These are phyloP conservation scores for Eupithecia exiguata DNA, from an alignment of 2,888 invertebrate genomes.

Conservation along the genomic window DNA sequence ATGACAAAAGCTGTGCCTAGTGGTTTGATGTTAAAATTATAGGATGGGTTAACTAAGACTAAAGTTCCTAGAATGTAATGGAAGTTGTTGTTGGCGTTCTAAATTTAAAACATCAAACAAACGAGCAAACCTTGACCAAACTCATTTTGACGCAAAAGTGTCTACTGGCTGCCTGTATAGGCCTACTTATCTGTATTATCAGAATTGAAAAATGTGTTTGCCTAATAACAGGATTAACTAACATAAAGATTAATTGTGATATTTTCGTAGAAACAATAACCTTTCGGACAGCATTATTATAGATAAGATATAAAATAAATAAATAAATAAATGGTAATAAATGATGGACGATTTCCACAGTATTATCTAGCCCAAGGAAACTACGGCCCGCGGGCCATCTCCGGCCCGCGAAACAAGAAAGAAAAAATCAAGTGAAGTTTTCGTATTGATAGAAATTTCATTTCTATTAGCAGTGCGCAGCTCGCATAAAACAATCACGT, in stretches of 20 bases:
- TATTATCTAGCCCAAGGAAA: too few relatives aligned
- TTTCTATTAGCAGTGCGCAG: too few relatives aligned
- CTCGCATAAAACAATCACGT: too few relatives aligned
- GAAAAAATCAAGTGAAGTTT: too few relatives aligned
- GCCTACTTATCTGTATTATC: background rate
- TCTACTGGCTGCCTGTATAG: background rate
- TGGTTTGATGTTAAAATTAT: background rate
- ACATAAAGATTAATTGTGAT: conserved; percentile 2
- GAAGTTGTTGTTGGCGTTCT: background rate
- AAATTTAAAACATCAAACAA: background rate
- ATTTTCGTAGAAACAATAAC: background rate
- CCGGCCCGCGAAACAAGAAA: too few relatives aligned
- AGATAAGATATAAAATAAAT: background rate
- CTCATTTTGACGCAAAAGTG: background rate
- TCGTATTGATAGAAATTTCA: too few relatives aligned
- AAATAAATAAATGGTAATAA: too few relatives aligned
- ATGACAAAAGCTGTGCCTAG: background rate
- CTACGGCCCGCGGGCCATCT: too few relatives aligned
- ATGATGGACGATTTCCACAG: too few relatives aligned
- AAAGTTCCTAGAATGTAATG: background rate
- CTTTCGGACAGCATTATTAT: conserved; percentile 8
- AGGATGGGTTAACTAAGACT: background rate
- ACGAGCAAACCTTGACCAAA: background rate
- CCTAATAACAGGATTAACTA: background rate
- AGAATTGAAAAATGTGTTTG: background rate